A percentile compares a stretch with the other conserved stretches of the same genome.
These are phyloP conservation scores for Heliconius nattereri DNA, from an alignment of 1,140 invertebrate genomes.

Conservation along the genomic window DNA sequence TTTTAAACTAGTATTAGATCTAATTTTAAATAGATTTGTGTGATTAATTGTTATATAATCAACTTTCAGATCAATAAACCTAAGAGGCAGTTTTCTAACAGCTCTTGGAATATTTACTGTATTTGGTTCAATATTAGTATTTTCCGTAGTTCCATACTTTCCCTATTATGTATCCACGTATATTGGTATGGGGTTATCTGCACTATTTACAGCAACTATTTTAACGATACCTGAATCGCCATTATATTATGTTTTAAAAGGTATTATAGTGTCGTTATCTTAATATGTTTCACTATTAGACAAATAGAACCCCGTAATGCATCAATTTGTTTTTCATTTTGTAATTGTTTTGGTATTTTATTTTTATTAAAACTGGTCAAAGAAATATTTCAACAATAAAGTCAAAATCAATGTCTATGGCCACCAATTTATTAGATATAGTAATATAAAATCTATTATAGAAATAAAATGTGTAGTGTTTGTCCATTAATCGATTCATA, in stretches of 20 bases:
- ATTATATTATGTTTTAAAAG: conserved; percentile 54
- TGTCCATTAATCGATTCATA: too few species aligned
- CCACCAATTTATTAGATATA: too few species aligned
- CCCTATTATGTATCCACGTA: conserved; percentile 41
- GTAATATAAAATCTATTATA: too few species aligned
- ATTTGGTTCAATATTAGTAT: conserved; percentile 50
- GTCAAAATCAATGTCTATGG: too few species aligned
- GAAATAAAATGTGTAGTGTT: too few species aligned
- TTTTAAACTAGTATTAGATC: too few species aligned
- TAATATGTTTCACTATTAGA: neutral
- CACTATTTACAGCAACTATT: conserved; percentile 39
- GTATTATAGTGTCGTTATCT: conserved; percentile 26
- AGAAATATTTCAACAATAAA: too few species aligned
- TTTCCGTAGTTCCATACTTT: conserved; percentile 48
- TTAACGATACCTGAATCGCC: conserved; percentile 57
- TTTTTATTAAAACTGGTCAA: too few species aligned
- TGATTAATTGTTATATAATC: neutral
- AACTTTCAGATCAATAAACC: conserved; percentile 39
- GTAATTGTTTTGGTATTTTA: too few species aligned
- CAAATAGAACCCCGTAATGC: too few species aligned
- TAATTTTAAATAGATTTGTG: neutral
- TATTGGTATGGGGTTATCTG: conserved; percentile 39
- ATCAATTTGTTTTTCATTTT: too few species aligned
- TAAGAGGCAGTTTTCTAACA: conserved; percentile 54
- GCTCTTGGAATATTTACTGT: conserved; percentile 47